Conservation (phyloP, 2,888 invertebrate species). For the Sialis fuliginosa region DNA sequence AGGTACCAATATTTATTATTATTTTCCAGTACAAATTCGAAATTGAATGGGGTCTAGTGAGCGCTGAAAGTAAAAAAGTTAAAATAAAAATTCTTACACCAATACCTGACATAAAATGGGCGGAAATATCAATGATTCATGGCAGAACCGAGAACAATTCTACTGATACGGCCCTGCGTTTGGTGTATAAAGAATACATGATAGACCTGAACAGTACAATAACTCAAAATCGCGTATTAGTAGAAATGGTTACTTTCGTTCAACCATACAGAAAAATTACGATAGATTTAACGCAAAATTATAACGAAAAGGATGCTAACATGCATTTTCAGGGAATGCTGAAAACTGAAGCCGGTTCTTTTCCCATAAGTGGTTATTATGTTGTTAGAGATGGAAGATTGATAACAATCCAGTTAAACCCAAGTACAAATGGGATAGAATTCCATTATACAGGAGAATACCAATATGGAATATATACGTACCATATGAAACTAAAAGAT, state of each 20-base stretch:
- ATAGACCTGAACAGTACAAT: constrained; percentile 1
- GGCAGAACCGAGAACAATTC: not conserved
- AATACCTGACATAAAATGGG: not conserved
- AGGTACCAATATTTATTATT: not conserved
- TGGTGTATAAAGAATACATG: constrained; percentile 1
- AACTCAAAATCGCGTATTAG: not conserved
- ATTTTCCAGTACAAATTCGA: not conserved
- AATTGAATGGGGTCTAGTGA: not conserved
- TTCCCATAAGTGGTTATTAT: constrained; percentile 25
- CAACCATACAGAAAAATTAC: not conserved
- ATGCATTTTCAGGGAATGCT: not conserved
- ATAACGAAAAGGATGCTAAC: not conserved
- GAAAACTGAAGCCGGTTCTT: constrained; percentile 17
- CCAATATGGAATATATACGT: constrained; percentile 16
- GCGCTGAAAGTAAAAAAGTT: not conserved
- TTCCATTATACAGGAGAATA: constrained; percentile 3
- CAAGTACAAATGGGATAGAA: not conserved
- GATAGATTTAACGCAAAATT: not conserved
- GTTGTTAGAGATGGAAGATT: constrained; percentile 24
- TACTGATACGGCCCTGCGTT: not conserved
- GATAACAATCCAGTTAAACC: not conserved
- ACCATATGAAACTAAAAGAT: constrained; percentile 22
- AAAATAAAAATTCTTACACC: constrained; percentile 4
- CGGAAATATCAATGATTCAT: constrained; percentile 1
- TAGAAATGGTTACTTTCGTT: constrained; percentile 1